Base-by-base conservation (phyloP, 2,888 invertebrate genomes). In the Barypeithes pellucidus region DNA sequence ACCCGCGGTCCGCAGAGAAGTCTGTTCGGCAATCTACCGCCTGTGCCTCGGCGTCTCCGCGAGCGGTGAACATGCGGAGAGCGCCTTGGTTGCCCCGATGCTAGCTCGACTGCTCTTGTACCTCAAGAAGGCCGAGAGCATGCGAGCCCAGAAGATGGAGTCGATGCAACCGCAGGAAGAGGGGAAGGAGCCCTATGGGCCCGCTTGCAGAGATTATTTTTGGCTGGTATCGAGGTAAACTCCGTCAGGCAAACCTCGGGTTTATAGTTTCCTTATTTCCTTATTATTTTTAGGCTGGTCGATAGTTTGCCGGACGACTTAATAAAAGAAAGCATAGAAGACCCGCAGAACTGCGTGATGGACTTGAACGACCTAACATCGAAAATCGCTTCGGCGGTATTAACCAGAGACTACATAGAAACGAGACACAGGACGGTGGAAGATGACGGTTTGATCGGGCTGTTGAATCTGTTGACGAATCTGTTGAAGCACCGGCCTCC, bases 101-200 rank as follows among this genome's bases (percentile, higher is more conserved):
- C 85, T 97, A 73, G 92, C 94, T 73, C 92, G 94, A 80, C 88
- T 97, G 39, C 88, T 97, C 18, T 91, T 92, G 61, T 94, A 95
- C 83, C 87, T 97, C 79, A 91, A 93, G 8, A 90, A 94, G 67
- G 97, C 97, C 1, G 94, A 96, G 77, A 91, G 93, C 79, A 95
- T 97, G 94, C 90, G 94, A 39, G 91, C 93, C 9, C 88, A 87
- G 80, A 87, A 87, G 79, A 81, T 87, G 68, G 89, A 89, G 76
- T 67, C 79, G 0, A 77, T 82, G 72, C 80, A 81, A 54, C 79
- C 91, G 54, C 89, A 90, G 0, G 93, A 94, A 80, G 94, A 94
- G 83, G 95, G 95, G n/a, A 96, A 97, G 83, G 97, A 97, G 82
- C 95, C 96, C 0, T 97, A 96, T 83, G 97, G 97, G 0, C 96